Percentiles rank a stretch among this genome's conserved stretches.
These are phyloP conservation scores for Helicorthomorpha holstii DNA, from an alignment of 1,140 invertebrate genomes.

Conservation along the genomic window DNA sequence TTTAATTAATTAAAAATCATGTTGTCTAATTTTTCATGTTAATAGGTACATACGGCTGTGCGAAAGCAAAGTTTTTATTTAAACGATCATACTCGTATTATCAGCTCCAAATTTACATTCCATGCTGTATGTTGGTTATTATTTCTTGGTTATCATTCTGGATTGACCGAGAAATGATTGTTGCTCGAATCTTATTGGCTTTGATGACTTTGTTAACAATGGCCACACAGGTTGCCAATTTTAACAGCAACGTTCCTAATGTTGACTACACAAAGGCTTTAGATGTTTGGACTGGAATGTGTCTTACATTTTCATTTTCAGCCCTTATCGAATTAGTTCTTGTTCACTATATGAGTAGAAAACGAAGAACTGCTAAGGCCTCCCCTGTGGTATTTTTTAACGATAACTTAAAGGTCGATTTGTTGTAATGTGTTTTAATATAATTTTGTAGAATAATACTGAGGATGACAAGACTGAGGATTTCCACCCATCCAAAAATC, in stretches of 20 bases:
- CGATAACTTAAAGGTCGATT: too few relatives aligned
- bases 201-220: not conserved
- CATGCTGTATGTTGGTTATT: not conserved
- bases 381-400: too few relatives aligned
- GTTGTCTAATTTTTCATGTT: not conserved
- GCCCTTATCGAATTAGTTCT: slow-evolving; percentile 24
- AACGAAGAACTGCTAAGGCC: not conserved
- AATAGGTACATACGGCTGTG: not conserved
- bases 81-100: not conserved
- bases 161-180: not conserved
- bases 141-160: not conserved
- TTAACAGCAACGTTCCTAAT: slow-evolving; percentile 13
- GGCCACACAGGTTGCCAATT: slow-evolving; percentile 1
- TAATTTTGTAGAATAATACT: too few relatives aligned
- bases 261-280: slow-evolving; percentile 25
- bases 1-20: not conserved
- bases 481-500: too few relatives aligned
- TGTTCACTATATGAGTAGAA: slow-evolving; percentile 17
- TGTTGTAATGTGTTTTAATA: too few relatives aligned
- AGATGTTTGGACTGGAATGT: slow-evolving; percentile 23
- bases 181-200: not conserved
- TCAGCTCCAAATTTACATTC: not conserved
- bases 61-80: not conserved
- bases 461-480: too few relatives aligned
- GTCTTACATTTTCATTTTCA: slow-evolving; percentile 23